Conservation (phyloP, 2,113 vertebrate species). For the Chloroceryle aenea region DNA sequence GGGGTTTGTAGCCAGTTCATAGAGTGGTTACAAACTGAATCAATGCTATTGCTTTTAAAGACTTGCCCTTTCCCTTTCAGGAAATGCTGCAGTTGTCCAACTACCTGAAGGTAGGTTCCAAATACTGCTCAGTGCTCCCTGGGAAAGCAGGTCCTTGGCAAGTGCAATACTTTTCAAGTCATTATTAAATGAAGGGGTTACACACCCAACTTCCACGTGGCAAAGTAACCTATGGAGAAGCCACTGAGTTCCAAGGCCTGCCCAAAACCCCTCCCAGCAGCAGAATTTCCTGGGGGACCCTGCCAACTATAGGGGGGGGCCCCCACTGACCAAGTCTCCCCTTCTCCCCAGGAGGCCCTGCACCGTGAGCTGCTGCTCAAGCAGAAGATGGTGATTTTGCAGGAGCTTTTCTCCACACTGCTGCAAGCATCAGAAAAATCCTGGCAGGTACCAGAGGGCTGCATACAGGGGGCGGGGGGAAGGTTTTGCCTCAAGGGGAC, state of each 20-base stretch:
- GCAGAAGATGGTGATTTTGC: conserved; percentile 80
- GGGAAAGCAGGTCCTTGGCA: background rate
- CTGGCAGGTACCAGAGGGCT: conserved; percentile 76
- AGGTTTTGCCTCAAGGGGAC: accelerated
- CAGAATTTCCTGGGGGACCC: background rate
- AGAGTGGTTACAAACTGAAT: background rate
- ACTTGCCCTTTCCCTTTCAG: conserved; percentile 62
- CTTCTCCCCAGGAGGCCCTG: conserved; percentile 74
- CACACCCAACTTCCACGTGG: accelerated
- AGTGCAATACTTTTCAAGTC: background rate
- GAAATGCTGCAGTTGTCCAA: conserved; percentile 82
- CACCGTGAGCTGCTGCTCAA: conserved; percentile 80
- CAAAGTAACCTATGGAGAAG: background rate
- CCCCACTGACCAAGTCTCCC: accelerated
- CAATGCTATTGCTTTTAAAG: background rate
- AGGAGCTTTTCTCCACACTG: conserved; percentile 77
- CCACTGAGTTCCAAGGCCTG: background rate
- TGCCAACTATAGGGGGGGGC: background rate
- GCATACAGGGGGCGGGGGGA: background rate
- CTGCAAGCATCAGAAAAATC: conserved; percentile 76
- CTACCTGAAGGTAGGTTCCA: conserved; percentile 78
- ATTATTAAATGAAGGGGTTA: background rate
- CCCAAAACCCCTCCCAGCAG: background rate
- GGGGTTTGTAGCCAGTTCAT: background rate
- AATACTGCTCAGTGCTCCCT: accelerated